Conservation (phyloP, 2,113 vertebrate genomes). For the Fulica atra region DNA sequence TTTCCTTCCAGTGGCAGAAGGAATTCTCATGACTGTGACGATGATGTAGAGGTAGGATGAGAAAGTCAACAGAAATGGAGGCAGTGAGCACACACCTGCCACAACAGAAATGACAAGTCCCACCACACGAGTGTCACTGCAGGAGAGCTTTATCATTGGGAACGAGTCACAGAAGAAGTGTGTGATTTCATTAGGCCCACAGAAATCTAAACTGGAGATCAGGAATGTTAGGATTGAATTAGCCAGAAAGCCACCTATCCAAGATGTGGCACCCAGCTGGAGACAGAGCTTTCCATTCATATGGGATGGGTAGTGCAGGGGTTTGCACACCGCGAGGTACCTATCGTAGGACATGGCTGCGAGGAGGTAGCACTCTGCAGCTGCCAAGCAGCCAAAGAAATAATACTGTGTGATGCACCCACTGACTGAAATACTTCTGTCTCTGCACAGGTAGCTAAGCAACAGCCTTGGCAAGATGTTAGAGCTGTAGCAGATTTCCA, state of each 20-base stretch:
- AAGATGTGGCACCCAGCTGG: neutral
- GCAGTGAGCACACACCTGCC: neutral
- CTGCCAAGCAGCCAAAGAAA: neutral
- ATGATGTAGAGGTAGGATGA: neutral
- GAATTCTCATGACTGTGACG: neutral
- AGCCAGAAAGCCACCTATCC: neutral
- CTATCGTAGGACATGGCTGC: neutral
- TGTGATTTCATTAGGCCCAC: neutral
- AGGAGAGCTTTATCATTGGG: neutral
- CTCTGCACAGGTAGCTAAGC: neutral
- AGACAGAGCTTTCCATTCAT: neutral
- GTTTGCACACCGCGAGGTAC: neutral
- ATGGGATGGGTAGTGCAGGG: neutral
- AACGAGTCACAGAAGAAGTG: neutral
- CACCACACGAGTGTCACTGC: rapidly evolving
- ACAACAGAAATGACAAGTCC: neutral
- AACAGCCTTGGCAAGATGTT: neutral
- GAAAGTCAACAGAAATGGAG: neutral
- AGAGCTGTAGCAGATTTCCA: slow-evolving; percentile 4
- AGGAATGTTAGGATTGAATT: neutral
- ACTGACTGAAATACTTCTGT: neutral
- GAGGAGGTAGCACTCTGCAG: neutral
- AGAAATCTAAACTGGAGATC: neutral
- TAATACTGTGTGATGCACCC: neutral
- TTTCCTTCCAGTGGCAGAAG: neutral